Conservation (phyloP, 2,888 invertebrate species). For the Agrochola circellaris region DNA sequence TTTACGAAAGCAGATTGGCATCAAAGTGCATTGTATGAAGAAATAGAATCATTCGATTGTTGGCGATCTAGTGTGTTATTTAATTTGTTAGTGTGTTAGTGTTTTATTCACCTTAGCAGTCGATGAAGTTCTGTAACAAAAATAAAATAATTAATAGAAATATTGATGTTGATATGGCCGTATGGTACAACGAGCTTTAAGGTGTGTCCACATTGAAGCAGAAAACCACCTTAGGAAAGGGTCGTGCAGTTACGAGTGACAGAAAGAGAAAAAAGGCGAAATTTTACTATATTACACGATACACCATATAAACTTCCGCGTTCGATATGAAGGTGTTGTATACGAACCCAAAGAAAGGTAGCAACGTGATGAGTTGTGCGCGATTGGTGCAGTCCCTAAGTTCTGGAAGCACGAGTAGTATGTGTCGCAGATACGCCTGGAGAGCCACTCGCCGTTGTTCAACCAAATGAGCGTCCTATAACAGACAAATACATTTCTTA, state of each 20-base stretch:
- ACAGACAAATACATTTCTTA: background rate
- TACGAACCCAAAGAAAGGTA: slow-evolving; percentile 96
- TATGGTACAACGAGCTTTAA: background rate
- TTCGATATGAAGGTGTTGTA: background rate
- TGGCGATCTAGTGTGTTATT: slow-evolving; percentile 76
- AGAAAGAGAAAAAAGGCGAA: background rate
- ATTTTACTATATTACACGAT: background rate
- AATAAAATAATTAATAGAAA: background rate
- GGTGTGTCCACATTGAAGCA: too few relatives aligned
- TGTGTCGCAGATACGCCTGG: slow-evolving; percentile 96
- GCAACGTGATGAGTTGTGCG: slow-evolving; percentile 93
- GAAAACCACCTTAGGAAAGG: too few relatives aligned
- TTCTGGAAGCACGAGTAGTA: slow-evolving; percentile 95
- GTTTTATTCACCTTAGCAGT: slow-evolving; percentile 81
- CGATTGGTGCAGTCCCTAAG: slow-evolving; percentile 94
- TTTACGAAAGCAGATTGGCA: slow-evolving; percentile 30
- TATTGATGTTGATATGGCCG: background rate
- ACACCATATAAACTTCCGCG: background rate
- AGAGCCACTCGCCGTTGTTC: slow-evolving; percentile 96
- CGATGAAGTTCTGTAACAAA: slow-evolving; percentile 82
- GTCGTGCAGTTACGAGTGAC: background rate
- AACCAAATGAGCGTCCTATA: slow-evolving; percentile 95
- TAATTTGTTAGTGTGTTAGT: too few relatives aligned
- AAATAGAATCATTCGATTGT: slow-evolving; percentile 77
- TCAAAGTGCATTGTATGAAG: slow-evolving; percentile 82